phyloP scores from a whole-genome alignment of 2,888 invertebrate genomes.

The Cryptocheilus praepositus region DNA sequence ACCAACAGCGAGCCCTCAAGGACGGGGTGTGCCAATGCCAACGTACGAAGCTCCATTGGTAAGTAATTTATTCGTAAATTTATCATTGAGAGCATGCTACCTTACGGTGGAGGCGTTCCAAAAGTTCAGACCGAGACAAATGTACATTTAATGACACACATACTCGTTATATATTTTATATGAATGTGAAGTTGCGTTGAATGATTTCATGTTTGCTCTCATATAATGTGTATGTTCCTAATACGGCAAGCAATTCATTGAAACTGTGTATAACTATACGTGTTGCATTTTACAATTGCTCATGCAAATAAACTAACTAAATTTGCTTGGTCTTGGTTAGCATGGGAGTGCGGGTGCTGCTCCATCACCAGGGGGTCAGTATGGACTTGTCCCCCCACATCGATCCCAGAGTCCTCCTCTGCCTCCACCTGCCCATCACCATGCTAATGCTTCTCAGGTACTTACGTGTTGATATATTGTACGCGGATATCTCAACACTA shows the following conservation, averaged over 20 bases:
- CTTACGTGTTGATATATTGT: constrained; percentile 47
- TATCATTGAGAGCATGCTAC: background rate
- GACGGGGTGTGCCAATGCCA: constrained; percentile 79
- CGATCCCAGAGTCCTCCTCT: constrained; percentile 79
- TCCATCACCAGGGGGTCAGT: constrained; percentile 71
- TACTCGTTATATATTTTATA: background rate
- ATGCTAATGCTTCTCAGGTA: constrained; percentile 74
- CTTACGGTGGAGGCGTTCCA: background rate
- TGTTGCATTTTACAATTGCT: too few species aligned
- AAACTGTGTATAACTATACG: too few species aligned
- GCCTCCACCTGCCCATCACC: constrained; percentile 91
- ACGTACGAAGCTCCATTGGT: constrained; percentile 84
- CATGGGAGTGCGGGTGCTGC: constrained; percentile 71
- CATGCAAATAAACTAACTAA: constrained; percentile 56
- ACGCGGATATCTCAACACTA: background rate
- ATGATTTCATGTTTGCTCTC: too few species aligned
- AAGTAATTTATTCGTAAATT: constrained; percentile 70
- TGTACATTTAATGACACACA: background rate
- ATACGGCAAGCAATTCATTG: too few species aligned
- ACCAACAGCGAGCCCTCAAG: constrained; percentile 76
- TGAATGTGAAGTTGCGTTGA: too few species aligned
- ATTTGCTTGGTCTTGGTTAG: constrained; percentile 70
- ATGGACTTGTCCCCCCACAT: constrained; percentile 72
- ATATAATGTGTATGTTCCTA: too few species aligned
- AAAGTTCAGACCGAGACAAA: background rate